Evolutionary conservation across 2,797 vertebrate species (phyloP).

Genomic region (Pempheris klunzingeri): DNA sequence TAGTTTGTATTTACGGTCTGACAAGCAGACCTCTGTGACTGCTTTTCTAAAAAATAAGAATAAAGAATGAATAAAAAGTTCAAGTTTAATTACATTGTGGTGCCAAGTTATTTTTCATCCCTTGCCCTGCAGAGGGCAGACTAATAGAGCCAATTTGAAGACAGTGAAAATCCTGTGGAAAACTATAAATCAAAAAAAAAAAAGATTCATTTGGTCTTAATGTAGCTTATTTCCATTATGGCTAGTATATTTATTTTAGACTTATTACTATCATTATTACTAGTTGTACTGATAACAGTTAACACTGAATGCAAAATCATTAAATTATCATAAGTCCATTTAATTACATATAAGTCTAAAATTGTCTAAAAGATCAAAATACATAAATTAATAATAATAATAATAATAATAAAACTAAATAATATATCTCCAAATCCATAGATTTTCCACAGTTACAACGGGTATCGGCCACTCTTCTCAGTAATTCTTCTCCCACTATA

Average conservation of each 20-base stretch:
- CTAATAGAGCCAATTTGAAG: background rate
- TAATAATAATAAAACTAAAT: too few relatives aligned
- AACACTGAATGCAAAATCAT: background rate
- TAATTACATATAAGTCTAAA: too few relatives aligned
- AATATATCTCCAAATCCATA: too few relatives aligned
- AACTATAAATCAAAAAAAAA: background rate
- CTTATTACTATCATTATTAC: rapidly evolving
- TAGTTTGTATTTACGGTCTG: background rate
- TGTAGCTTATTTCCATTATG: background rate
- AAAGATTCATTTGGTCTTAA: background rate
- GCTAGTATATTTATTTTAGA: background rate
- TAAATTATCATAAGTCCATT: too few relatives aligned
- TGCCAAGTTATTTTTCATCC: background rate
- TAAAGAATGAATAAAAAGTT: background rate
- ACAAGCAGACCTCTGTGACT: background rate
- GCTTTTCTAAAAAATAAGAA: background rate
- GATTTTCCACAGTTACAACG: background rate
- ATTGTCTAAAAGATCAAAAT: background rate
- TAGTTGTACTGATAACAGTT: too few relatives aligned
- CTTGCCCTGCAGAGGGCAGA: constrained; percentile 50
- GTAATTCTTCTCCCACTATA: too few relatives aligned
- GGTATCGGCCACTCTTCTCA: too few relatives aligned
- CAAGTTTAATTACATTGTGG: background rate
- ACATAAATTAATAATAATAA: rapidly evolving
- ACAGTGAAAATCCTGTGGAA: background rate